Base-by-base conservation (phyloP, 2,113 vertebrate genomes). In the Pogona vitticeps region DNA sequence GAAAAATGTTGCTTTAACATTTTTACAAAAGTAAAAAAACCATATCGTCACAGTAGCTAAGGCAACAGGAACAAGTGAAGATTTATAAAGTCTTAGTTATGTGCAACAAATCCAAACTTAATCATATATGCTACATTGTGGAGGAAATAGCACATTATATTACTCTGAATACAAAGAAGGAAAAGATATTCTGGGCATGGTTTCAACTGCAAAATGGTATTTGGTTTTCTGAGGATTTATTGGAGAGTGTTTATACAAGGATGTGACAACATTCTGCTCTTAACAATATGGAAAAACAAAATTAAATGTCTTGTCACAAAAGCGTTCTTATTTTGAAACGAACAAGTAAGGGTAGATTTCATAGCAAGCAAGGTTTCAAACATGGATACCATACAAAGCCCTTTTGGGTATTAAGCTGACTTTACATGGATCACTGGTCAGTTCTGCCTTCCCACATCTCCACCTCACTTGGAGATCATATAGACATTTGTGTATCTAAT, bases 171-270 rank as follows among this genome's bases (percentile, higher is more conserved):
- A 23, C 28, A n/a, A 46, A 46, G 59, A 65, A 36, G 36, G 31
- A 13, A 20, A 38, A n/a, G n/a, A 26, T 8, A 71, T 56, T 82
- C 80, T 71, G 80, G 80, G 80, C 80, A 82, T 82, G 67, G 42
- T 82, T 71, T 82, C 80, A 82, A 67, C 31, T 17, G 42, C 67
- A 82, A 82, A 82, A 82, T 71, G 31, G 80, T 82, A 42, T 71
- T 71, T 82, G 31, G 67, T 82, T 71, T 42, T 82, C 80, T 71
- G 70, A 82, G 67, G 80, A 82, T 56, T 82, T 71, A 33, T 31
- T 71, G 46, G 67, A 82, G 18, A 71, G 67, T 21, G 23, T 71
- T 21, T 70, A n/a, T 82, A 67, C 18, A 82, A 71, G 65, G 20
- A 82, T 71, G 67, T 56, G 31, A 52, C 80, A 82, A 82, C 33